phyloP scores from a whole-genome alignment of 2,797 vertebrate genomes.

The Mormyrops attenuatus region DNA sequence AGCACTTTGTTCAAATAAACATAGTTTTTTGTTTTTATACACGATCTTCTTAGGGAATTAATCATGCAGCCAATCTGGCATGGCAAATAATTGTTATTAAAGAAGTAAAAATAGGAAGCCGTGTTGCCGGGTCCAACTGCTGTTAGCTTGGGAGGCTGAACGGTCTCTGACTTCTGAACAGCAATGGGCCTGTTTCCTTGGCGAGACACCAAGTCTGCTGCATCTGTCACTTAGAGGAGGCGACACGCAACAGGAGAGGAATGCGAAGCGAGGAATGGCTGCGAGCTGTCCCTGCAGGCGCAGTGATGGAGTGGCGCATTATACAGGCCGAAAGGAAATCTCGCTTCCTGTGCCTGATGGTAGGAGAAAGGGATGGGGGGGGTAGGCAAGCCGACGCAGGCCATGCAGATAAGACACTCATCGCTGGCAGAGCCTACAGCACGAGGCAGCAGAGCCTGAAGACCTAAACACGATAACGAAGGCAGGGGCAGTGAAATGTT shows the following conservation, averaged over 20 bases:
- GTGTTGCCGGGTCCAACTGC: neutral
- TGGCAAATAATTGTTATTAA: neutral
- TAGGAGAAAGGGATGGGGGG: neutral
- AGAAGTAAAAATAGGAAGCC: neutral
- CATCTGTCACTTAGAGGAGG: constrained; percentile 13
- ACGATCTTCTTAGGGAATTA: neutral
- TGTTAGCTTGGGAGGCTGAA: neutral
- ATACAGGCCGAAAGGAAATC: neutral
- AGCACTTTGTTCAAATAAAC: neutral
- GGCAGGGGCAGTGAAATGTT: neutral
- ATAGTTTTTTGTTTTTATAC: neutral
- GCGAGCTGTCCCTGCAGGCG: neutral
- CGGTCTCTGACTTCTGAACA: neutral
- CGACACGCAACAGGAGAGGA: constrained; percentile 4
- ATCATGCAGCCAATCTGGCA: neutral
- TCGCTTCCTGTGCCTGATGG: neutral
- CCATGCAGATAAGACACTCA: neutral
- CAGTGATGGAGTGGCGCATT: constrained; percentile 6
- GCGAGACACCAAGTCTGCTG: neutral
- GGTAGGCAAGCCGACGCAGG: neutral
- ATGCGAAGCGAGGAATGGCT: constrained; percentile 1
- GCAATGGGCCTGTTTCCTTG: neutral
- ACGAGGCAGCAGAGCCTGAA: neutral
- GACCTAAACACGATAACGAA: neutral
- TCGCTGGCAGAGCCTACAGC: neutral